These are phyloP conservation scores for Paratrypauchen microcephalus DNA, from an alignment of 2,797 vertebrate species.

Conservation along the genomic window DNA sequence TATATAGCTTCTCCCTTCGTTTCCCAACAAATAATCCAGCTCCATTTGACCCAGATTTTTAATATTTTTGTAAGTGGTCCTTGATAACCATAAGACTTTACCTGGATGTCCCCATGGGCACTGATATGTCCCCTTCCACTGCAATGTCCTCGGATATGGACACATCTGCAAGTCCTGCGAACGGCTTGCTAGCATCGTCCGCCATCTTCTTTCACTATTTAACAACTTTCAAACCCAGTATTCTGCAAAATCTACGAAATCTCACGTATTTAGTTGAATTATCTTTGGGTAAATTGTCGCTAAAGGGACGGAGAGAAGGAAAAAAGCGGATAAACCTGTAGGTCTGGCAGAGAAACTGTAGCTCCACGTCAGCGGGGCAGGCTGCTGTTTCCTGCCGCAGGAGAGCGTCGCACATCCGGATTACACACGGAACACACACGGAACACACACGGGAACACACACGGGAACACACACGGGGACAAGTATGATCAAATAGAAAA, in stretches of 20 bases:
- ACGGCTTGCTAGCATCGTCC: constrained; percentile 77
- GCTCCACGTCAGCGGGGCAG: constrained; percentile 67
- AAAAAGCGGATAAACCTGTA: neutral
- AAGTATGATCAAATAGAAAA: neutral
- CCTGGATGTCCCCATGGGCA: constrained; percentile 74
- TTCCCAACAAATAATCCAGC: too few relatives aligned
- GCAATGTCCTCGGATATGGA: constrained; percentile 89
- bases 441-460: neutral
- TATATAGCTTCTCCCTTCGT: too few relatives aligned
- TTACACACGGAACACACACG: too few relatives aligned
- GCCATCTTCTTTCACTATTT: constrained; percentile 63
- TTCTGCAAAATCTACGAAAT: neutral
- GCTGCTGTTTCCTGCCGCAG: constrained; percentile 68
- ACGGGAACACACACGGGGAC: neutral
- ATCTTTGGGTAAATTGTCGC: accelerated
- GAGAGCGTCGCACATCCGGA: constrained; percentile 30
- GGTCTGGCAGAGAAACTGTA: neutral
- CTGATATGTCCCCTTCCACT: constrained; percentile 92
- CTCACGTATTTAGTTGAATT: accelerated
- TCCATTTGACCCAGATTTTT: neutral
- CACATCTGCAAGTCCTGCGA: constrained; percentile 90
- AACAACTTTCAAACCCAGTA: too few relatives aligned
- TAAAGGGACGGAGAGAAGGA: accelerated
- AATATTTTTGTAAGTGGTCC: too few relatives aligned
- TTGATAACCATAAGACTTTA: neutral